Conservation (phyloP, 2,113 vertebrate species). For the Arvicanthis niloticus region DNA sequence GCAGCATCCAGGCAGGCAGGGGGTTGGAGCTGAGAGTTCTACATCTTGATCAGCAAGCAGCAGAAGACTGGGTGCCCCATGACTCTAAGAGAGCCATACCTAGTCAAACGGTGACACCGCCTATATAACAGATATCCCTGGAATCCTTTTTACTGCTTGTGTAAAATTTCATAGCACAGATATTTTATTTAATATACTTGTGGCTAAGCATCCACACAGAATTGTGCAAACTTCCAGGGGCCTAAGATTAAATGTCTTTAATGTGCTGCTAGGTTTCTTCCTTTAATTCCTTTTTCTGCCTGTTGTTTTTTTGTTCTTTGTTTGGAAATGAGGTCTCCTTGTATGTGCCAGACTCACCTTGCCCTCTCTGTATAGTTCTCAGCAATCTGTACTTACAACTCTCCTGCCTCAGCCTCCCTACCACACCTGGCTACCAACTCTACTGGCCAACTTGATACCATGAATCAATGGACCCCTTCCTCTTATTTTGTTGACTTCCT, state of each 20-base stretch:
- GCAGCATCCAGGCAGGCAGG: background rate
- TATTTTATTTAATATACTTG: background rate
- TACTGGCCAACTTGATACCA: background rate
- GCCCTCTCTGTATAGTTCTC: too few relatives aligned
- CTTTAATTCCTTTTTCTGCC: background rate
- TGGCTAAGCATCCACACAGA: constrained; percentile 14
- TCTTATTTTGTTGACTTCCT: background rate
- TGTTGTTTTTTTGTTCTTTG: background rate
- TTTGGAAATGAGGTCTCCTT: background rate
- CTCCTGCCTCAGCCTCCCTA: background rate
- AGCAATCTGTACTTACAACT: background rate
- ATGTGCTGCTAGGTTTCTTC: background rate
- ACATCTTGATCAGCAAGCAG: background rate
- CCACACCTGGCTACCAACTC: background rate
- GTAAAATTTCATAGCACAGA: constrained; percentile 27
- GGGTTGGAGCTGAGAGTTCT: background rate
- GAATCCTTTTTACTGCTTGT: background rate
- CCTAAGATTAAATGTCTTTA: background rate
- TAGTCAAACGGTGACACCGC: background rate
- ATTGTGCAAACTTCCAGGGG: background rate
- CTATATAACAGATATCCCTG: constrained; percentile 11
- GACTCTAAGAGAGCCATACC: too few relatives aligned
- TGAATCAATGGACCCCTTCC: background rate
- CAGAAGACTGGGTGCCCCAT: background rate
- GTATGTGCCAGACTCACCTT: background rate